Conservation (phyloP, 2,888 invertebrate species). For the Dichetophora obliterata region DNA sequence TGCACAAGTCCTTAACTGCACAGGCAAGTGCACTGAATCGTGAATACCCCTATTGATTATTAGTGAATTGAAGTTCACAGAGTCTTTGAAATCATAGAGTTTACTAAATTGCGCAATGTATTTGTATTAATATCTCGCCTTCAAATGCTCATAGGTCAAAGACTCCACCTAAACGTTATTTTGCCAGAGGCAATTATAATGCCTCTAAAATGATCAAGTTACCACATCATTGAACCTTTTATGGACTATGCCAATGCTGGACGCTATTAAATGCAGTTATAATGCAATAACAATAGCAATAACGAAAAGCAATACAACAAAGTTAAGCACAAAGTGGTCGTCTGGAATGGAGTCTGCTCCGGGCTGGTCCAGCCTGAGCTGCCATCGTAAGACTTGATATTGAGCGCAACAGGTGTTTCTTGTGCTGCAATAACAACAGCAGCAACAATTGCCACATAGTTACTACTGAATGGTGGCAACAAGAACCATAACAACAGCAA, state of each 20-base stretch:
- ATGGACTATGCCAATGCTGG: conserved; percentile 5
- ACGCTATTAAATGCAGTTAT: conserved; percentile 25
- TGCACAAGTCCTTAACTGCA: too few relatives aligned
- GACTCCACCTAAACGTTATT: too few relatives aligned
- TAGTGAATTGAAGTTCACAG: too few relatives aligned
- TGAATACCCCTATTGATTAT: too few relatives aligned
- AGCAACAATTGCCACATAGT: conserved; percentile 18
- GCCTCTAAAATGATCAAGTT: conserved; percentile 16
- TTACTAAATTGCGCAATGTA: too few relatives aligned
- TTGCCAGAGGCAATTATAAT: conserved; percentile 1
- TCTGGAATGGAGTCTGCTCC: neutral
- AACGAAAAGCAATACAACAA: conserved; percentile 5
- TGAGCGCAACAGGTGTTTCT: conserved; percentile 45
- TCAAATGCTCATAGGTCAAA: too few relatives aligned
- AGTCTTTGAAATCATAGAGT: too few relatives aligned
- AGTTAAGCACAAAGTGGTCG: conserved; percentile 45
- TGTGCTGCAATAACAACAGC: conserved; percentile 50
- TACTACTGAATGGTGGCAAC: conserved; percentile 1
- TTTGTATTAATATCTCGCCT: too few relatives aligned
- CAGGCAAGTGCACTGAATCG: too few relatives aligned
- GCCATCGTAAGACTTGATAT: neutral
- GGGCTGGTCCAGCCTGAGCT: neutral
- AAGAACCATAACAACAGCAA: conserved; percentile 5
- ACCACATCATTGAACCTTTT: conserved; percentile 23
- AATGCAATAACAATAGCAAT: neutral